A percentile compares a stretch with the other conserved stretches of the same genome.
Evolutionary conservation across 2,113 vertebrate species (phyloP).

Genomic region (Hypomesus transpacificus): DNA sequence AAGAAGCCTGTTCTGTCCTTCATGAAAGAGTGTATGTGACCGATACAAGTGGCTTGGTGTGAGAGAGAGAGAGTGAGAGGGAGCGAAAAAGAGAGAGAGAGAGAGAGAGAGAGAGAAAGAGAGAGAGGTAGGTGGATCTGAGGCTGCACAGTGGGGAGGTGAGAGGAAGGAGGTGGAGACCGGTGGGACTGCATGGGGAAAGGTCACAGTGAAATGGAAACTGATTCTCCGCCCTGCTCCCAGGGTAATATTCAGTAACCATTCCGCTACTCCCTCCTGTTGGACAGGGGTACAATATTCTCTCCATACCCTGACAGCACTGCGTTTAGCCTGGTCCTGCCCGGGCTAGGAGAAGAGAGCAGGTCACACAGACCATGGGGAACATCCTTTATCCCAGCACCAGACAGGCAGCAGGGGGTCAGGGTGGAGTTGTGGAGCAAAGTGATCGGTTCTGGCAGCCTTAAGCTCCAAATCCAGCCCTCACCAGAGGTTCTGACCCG

Average conservation of each 20-base stretch:
- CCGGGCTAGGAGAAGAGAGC: constrained; percentile 63
- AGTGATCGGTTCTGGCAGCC: constrained; percentile 68
- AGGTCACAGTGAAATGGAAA: constrained; percentile 82
- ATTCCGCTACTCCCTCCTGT: constrained; percentile 74
- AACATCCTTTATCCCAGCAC: constrained; percentile 78
- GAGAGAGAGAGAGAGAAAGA: not conserved
- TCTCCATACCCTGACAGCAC: constrained; percentile 38
- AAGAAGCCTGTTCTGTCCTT: constrained; percentile 67
- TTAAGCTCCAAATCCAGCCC: constrained; percentile 71
- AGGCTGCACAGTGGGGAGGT: constrained; percentile 63
- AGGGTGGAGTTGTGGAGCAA: constrained; percentile 19
- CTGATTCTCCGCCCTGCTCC: constrained; percentile 78
- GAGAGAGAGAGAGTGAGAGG: constrained; percentile 60
- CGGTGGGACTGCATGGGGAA: constrained; percentile 57
- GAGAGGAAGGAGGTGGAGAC: constrained; percentile 64
- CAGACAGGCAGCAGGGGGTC: constrained; percentile 70
- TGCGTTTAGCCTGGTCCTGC: constrained; percentile 70
- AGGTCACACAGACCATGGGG: constrained; percentile 66
- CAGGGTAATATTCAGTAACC: constrained; percentile 84
- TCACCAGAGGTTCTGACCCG: constrained; percentile 66
- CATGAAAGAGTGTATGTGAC: constrained; percentile 62
- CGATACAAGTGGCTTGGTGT: constrained; percentile 58
- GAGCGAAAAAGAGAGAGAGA: constrained; percentile 49
- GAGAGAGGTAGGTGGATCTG: constrained; percentile 64
- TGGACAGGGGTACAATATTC: constrained; percentile 43